Percentiles rank a stretch among this genome's conserved stretches.
Conservation (phyloP, 30 jellyfish, hydroid and myxozoan genomes). For the Rhopilema esculentum region DNA sequence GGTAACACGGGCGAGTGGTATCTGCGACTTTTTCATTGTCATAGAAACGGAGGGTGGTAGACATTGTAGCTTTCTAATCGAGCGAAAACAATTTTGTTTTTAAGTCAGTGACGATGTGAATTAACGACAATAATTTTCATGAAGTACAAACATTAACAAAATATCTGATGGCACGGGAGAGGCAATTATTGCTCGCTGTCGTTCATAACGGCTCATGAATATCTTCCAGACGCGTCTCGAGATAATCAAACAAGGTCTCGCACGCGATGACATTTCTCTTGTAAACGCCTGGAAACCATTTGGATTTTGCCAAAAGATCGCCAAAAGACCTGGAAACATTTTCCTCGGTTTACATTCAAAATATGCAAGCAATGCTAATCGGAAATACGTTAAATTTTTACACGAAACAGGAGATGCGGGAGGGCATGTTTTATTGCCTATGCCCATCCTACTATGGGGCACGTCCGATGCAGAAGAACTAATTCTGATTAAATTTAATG, state of each 20-base stretch:
- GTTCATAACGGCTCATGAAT: conserved; percentile 17
- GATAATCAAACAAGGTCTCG: neutral
- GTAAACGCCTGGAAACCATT: neutral
- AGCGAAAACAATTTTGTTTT: neutral
- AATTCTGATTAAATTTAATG: too few species aligned
- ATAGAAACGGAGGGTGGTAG: conserved; percentile 30
- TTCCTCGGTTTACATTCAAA: neutral
- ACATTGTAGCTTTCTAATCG: neutral
- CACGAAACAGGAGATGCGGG: neutral
- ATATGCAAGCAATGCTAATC: neutral
- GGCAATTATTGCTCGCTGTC: neutral
- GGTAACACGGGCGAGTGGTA: neutral
- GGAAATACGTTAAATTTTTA: neutral
- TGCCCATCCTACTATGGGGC: neutral
- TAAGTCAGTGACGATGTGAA: neutral
- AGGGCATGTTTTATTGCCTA: neutral
- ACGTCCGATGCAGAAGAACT: too few species aligned
- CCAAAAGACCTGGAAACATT: neutral
- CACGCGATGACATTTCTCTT: conserved; percentile 28
- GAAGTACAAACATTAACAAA: neutral
- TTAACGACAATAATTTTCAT: neutral
- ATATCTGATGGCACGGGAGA: neutral
- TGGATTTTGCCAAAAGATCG: neutral
- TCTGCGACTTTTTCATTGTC: conserved; percentile 52
- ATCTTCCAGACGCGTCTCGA: conserved; percentile 32